Evolutionary conservation across 2,113 vertebrate species (phyloP).

Genomic region (Calyptomena viridis): DNA sequence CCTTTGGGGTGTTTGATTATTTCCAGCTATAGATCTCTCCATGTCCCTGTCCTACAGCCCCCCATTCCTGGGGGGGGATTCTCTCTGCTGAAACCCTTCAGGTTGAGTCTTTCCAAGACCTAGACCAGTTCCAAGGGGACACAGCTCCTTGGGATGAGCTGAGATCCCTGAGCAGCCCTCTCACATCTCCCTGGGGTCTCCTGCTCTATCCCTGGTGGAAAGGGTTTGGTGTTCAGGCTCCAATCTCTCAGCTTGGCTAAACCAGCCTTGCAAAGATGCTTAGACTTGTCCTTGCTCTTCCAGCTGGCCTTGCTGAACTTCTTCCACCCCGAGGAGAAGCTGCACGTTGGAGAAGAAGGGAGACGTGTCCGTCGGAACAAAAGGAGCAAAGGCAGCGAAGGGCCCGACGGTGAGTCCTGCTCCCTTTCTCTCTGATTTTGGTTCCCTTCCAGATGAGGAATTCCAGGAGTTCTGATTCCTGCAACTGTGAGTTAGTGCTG

Average conservation of each 20-base stretch:
- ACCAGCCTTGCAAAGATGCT: neutral
- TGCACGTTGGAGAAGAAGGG: conserved; percentile 69
- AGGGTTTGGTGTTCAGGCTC: neutral
- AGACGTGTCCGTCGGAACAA: conserved; percentile 73
- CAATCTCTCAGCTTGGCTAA: neutral
- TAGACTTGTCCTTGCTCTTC: conserved; percentile 25
- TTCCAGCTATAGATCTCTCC: neutral
- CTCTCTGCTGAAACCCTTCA: neutral
- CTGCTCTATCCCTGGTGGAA: fast-evolving
- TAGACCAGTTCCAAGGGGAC: fast-evolving
- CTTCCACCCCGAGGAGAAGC: conserved; percentile 74
- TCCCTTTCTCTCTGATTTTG: neutral
- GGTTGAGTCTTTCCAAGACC: neutral
- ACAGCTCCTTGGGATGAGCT: neutral
- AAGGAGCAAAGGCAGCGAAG: conserved; percentile 80
- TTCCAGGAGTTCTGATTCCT: neutral
- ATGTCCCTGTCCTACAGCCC: neutral
- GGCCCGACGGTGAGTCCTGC: conserved; percentile 74
- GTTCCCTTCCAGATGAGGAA: neutral
- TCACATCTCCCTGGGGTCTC: fast-evolving
- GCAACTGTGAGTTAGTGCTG: neutral
- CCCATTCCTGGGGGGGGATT: neutral
- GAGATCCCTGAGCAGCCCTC: fast-evolving
- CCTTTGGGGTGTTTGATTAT: neutral
- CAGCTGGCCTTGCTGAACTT: conserved; percentile 79